These are phyloP conservation scores for Pomacea canaliculata DNA, from an alignment of 2,888 invertebrate species.

Conservation along the genomic window DNA sequence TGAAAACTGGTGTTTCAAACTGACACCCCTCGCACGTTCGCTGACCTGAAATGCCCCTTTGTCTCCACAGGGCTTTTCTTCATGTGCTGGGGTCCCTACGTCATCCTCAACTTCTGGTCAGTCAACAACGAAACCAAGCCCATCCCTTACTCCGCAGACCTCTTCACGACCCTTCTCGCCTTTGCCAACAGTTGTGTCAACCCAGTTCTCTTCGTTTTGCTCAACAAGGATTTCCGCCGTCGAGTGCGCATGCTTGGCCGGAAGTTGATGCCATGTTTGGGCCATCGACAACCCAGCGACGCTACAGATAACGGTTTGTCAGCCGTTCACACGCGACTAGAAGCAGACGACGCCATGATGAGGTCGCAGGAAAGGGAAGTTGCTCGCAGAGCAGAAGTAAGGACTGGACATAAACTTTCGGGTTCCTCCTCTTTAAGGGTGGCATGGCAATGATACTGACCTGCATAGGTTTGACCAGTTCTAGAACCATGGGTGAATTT, in stretches of 20 bases:
- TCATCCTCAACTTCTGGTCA: slow-evolving; percentile 40
- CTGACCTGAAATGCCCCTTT: not conserved
- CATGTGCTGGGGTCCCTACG: slow-evolving; percentile 48
- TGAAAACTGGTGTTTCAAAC: too few species aligned
- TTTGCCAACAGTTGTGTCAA: slow-evolving; percentile 54
- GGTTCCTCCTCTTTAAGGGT: too few species aligned
- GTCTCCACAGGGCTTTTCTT: slow-evolving; percentile 44
- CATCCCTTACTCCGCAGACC: slow-evolving; percentile 52
- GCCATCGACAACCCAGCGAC: not conserved
- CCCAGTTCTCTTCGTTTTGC: slow-evolving; percentile 50
- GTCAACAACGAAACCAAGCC: slow-evolving; percentile 34
- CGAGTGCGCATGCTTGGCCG: slow-evolving; percentile 13
- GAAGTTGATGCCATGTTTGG: not conserved
- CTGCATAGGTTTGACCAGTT: too few species aligned
- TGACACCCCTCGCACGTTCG: too few species aligned
- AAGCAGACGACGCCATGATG: too few species aligned
- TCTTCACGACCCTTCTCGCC: slow-evolving; percentile 51
- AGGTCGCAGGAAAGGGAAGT: too few species aligned
- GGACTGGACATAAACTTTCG: too few species aligned
- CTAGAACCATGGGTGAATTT: too few species aligned
- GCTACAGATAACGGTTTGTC: too few species aligned
- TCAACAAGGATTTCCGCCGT: slow-evolving; percentile 49
- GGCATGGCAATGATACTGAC: too few species aligned
- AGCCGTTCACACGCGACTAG: too few species aligned
- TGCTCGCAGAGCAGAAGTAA: too few species aligned